phyloP scores from a whole-genome alignment of 2,797 vertebrate species.

The Halcyon leucocephala region DNA sequence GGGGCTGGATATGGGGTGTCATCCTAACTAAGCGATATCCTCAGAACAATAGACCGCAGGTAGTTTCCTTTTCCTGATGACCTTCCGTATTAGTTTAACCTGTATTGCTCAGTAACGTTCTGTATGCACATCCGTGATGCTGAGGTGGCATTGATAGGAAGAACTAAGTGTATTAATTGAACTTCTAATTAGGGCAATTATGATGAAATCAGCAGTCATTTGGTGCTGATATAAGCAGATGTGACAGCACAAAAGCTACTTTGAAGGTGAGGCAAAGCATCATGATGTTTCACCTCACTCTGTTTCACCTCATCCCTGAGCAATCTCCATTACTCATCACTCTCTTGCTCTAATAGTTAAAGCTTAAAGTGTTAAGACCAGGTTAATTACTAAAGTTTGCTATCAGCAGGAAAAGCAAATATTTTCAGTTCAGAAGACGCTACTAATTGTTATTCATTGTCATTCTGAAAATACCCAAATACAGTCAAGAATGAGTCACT shows the following conservation, averaged over 20 bases:
- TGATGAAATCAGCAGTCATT: slow-evolving; percentile 65
- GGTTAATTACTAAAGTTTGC: neutral
- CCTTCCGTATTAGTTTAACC: neutral
- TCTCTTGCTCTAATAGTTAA: neutral
- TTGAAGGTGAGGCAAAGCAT: slow-evolving; percentile 56
- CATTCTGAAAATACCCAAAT: neutral
- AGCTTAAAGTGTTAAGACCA: neutral
- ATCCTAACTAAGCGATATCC: slow-evolving; percentile 3
- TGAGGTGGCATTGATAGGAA: slow-evolving; percentile 29
- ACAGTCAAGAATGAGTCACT: neutral
- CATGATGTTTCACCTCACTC: neutral
- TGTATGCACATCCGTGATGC: neutral
- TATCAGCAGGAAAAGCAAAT: neutral
- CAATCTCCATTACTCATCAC: neutral
- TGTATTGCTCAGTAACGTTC: neutral
- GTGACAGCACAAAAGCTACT: slow-evolving; percentile 54
- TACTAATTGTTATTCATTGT: neutral
- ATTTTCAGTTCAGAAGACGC: neutral
- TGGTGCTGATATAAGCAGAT: slow-evolving; percentile 63
- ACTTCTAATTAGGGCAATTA: slow-evolving; percentile 61
- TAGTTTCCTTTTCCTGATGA: slow-evolving; percentile 30
- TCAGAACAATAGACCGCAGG: neutral
- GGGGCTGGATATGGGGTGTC: slow-evolving; percentile 48
- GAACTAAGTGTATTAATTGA: slow-evolving; percentile 64
- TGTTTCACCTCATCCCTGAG: neutral